Evolutionary conservation across 2,888 invertebrate species (phyloP), one percentile per base, ranked within the genome.

Genomic region (Sminthurinus aureus): DNA sequence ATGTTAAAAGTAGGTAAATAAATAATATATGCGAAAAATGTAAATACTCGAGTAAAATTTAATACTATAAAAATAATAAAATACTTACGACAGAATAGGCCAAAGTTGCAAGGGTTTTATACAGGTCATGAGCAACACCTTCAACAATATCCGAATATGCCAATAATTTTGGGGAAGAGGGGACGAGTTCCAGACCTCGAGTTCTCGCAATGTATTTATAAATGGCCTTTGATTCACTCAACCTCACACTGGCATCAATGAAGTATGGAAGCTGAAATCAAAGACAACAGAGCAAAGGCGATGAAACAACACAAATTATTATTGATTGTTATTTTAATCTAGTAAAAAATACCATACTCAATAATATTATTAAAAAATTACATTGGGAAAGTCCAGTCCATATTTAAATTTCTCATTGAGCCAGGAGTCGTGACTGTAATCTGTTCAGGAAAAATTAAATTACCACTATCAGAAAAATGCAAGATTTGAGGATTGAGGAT

Each of bases 221-320:
- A 75, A 91, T 91, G 24, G 91, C 90, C 86, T 90, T 90, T 82
- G 90, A 90, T 87, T 91, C 91, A 0, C 91, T 90, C 38, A 91
- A 86, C 83, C 90, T 90, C 4, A 90, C 87, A 26, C 90, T 89
- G 0, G 90, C 91, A 88, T 91, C 91, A 22, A 91, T 89, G 87
- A 90, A 91, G 87, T 91, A 91, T 0, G 91, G 91, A 24, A 85
- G 51, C 85, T 85, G 24, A 38, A 50, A 8, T 18, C 9, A 8
- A 52, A 22, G n/a, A 24, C 51, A 58, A 11, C 8, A n/a, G 38
- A 12, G 18, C 58, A n/a, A n/a, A n/a, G n/a, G n/a, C 11, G 24
- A 24, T 9, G 15, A 8, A 15, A 26, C 24, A n/a, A 26, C 4
- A 11, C 20, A n/a, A n/a, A 13, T 26, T 22, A 9, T 24, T 13